These are phyloP conservation scores for Apodemus sylvaticus DNA, from an alignment of 2,113 vertebrate species.

Conservation along the genomic window DNA sequence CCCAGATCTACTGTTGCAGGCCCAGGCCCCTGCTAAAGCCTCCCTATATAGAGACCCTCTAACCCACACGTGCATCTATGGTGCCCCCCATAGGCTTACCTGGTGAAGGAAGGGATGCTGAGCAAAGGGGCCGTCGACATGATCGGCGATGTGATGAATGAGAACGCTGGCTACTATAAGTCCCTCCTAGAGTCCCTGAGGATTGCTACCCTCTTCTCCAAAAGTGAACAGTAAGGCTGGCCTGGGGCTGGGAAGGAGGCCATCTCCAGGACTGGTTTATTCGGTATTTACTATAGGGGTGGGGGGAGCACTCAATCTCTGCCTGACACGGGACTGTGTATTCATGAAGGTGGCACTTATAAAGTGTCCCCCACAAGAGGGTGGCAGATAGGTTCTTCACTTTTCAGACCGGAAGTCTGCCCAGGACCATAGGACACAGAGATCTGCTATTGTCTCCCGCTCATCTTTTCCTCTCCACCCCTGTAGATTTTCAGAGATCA, in stretches of 20 bases:
- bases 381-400: neutral
- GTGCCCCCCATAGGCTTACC: slow-evolving; percentile 56
- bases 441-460: fast-evolving
- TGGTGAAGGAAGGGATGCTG: slow-evolving; percentile 75
- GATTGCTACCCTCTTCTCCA: neutral
- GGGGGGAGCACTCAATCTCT: neutral
- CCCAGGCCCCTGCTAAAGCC: neutral
- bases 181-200: slow-evolving; percentile 73
- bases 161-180: slow-evolving; percentile 68
- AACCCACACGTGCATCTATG: neutral
- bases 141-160: slow-evolving; percentile 73
- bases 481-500: slow-evolving; percentile 76
- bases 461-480: neutral
- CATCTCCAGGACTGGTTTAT: neutral
- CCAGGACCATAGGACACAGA: neutral
- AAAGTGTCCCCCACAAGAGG: neutral
- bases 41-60: neutral
- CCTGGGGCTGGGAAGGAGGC: neutral
- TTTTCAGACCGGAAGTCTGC: neutral
- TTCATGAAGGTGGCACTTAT: neutral
- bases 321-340: neutral
- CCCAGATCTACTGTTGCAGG: neutral
- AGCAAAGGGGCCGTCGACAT: slow-evolving; percentile 76
- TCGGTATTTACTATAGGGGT: neutral
- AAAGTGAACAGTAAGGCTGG: slow-evolving; percentile 19